These are phyloP conservation scores for Apotomis turbidana DNA, from an alignment of 2,888 invertebrate genomes.

Conservation along the genomic window DNA sequence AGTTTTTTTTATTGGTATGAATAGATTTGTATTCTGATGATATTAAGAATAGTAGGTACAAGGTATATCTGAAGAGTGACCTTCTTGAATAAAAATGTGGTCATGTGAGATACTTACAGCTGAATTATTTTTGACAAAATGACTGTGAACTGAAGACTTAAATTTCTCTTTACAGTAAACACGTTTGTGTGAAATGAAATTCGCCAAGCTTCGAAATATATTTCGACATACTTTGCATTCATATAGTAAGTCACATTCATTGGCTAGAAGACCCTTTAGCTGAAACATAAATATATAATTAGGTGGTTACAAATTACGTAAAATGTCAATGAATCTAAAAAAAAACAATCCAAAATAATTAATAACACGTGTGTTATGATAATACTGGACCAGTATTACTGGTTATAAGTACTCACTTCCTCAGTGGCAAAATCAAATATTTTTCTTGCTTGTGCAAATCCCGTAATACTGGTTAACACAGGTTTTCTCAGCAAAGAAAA, in stretches of 20 bases:
- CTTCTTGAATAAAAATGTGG: neutral
- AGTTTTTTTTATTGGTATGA: too few species aligned
- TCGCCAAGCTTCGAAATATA: conserved; percentile 93
- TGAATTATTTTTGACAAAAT: conserved; percentile 72
- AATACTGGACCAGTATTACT: neutral
- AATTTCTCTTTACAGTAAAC: conserved; percentile 89
- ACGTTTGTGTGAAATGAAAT: conserved; percentile 95
- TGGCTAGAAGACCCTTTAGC: conserved; percentile 88
- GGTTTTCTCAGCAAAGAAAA: conserved; percentile 86
- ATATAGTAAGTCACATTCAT: conserved; percentile 94
- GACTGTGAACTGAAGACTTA: conserved; percentile 71
- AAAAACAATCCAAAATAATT: neutral
- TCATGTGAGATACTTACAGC: conserved; percentile 64
- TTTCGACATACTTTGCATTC: conserved; percentile 95
- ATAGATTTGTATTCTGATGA: too few species aligned
- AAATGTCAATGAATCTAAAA: neutral
- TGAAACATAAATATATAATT: conserved; percentile 67
- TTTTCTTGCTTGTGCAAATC: conserved; percentile 87
- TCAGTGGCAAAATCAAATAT: conserved; percentile 90
- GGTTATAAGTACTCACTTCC: conserved; percentile 83
- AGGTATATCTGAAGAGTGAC: neutral
- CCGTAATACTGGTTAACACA: conserved; percentile 87
- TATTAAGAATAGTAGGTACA: too few species aligned
- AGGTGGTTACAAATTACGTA: neutral
- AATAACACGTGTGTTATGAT: neutral